These are phyloP conservation scores for Polylopha cassiicola DNA, from an alignment of 2,888 invertebrate species.

Conservation along the genomic window DNA sequence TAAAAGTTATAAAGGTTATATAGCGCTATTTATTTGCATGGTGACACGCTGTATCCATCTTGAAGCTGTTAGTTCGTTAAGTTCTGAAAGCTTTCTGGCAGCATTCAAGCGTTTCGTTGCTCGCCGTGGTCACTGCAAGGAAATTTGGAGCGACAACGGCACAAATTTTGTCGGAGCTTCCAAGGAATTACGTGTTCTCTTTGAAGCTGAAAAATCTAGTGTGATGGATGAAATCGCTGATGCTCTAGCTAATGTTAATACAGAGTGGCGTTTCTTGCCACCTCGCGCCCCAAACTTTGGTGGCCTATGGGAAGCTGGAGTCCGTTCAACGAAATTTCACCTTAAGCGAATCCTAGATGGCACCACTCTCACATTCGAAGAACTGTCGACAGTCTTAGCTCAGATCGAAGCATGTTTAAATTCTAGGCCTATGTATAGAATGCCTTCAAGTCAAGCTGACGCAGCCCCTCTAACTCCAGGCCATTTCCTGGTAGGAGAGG, in stretches of 20 bases:
- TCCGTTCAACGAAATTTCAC: constrained; percentile 7
- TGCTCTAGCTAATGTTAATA: not conserved
- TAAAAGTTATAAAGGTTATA: constrained; percentile 4
- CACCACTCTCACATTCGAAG: constrained; percentile 10
- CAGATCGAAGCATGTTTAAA: constrained; percentile 17
- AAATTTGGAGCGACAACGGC: constrained; percentile 14
- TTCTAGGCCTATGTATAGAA: constrained; percentile 12
- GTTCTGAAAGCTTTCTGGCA: constrained; percentile 2
- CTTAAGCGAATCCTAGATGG: constrained; percentile 3
- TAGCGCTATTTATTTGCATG: constrained; percentile 6
- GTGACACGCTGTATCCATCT: not conserved
- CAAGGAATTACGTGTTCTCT: not conserved
- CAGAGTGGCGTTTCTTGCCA: constrained; percentile 14
- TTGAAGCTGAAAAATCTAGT: not conserved
- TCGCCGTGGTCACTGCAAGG: not conserved
- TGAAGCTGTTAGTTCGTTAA: constrained; percentile 4
- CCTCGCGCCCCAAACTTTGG: constrained; percentile 7
- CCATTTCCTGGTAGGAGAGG: no score
- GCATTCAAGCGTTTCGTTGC: constrained; percentile 7
- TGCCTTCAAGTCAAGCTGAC: no score
- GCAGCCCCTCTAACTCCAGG: no score
- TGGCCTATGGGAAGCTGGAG: no score
- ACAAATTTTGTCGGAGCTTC: constrained; percentile 10
- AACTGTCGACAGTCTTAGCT: constrained; percentile 1
- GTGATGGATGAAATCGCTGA: constrained; percentile 1